Evolutionary conservation across 2,113 vertebrate species (phyloP).

Genomic region (Bubalus kerabau): DNA sequence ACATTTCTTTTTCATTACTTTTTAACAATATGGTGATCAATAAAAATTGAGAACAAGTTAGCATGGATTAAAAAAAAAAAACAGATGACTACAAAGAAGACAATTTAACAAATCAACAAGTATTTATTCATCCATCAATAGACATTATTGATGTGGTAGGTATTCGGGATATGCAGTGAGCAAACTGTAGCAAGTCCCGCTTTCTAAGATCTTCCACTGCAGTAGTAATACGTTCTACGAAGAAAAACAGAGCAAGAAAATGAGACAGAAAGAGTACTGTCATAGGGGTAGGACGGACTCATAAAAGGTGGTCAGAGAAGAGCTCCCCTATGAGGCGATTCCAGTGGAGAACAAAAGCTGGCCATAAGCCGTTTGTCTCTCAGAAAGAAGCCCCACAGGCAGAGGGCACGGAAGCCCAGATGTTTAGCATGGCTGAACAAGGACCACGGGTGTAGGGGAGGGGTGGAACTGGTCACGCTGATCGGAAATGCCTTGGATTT

Average conservation of each 20-base stretch:
- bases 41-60: not conserved
- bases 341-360: not conserved
- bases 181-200: not conserved
- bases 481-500: not conserved
- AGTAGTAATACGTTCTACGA: not conserved
- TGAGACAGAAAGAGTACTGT: not conserved
- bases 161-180: not conserved
- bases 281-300: not conserved
- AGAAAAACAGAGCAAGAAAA: not conserved
- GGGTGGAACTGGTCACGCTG: not conserved
- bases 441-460: rapidly evolving
- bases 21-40: not conserved
- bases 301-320: not conserved
- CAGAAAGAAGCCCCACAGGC: not conserved
- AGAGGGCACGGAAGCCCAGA: not conserved
- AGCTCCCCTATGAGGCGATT: not conserved
- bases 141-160: not conserved
- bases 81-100: not conserved
- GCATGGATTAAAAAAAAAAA: not conserved
- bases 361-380: not conserved
- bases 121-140: not conserved
- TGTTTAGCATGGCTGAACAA: not conserved
- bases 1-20: not conserved
- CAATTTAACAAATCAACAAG: not conserved
- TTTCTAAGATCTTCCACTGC: not conserved